A percentile compares a stretch with the other conserved stretches of the same genome.
These are phyloP conservation scores for Hydropotes inermis DNA, from an alignment of 2,113 vertebrate species.

Conservation along the genomic window DNA sequence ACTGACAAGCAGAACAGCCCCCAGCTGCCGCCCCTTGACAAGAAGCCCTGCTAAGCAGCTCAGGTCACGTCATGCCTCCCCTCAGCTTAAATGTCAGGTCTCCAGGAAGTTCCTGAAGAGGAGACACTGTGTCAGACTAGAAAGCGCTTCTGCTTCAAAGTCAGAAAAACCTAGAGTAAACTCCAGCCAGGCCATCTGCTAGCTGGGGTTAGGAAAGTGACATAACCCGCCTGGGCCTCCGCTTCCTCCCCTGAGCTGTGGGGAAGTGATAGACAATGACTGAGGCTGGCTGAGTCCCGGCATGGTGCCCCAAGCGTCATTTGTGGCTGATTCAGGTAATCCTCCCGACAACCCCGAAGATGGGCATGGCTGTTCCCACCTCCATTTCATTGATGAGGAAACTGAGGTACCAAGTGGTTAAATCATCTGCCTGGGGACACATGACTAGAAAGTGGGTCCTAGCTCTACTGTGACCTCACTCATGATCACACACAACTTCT, in stretches of 20 bases:
- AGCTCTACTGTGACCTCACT: rapidly evolving
- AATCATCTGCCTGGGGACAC: background rate
- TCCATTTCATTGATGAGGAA: background rate
- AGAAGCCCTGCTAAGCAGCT: background rate
- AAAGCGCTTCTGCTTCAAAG: background rate
- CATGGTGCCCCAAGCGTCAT: rapidly evolving
- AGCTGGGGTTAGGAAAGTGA: background rate
- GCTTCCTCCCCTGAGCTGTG: rapidly evolving
- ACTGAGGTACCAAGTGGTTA: background rate
- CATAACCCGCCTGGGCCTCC: background rate
- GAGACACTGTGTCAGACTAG: slow-evolving; percentile 19
- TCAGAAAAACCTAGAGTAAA: background rate
- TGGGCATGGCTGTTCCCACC: background rate
- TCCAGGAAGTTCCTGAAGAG: background rate
- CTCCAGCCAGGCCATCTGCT: background rate
- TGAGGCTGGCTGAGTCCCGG: background rate
- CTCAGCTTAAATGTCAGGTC: background rate
- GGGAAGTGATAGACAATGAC: rapidly evolving
- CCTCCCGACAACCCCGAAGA: background rate
- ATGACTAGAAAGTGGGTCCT: background rate
- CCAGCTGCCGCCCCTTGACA: background rate
- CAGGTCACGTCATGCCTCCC: background rate
- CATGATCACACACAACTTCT: too few species aligned
- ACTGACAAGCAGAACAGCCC: background rate
- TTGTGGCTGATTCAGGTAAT: background rate